Evolutionary conservation across 2,888 invertebrate species (phyloP), one percentile per base, ranked within the genome.

Genomic region (Dynastes tityus): DNA sequence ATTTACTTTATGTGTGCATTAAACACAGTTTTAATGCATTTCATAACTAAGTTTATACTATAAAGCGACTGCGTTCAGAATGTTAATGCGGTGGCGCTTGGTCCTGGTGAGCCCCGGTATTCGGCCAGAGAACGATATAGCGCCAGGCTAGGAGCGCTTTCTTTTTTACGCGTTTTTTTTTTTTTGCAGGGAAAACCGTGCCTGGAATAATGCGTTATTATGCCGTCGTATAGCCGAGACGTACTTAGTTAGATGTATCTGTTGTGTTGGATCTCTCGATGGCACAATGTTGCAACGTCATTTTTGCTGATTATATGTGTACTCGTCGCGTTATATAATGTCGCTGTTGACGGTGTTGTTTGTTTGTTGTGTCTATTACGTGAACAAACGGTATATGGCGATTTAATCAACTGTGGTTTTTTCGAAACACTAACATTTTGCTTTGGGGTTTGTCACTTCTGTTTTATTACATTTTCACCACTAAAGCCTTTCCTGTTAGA

Each of bases 41-140:
- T 71, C 85, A 85, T 86, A 86, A 85, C 86, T 84, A 85, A 86
- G 86, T 87, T 87, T 87, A 87, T 87, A 85, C 85, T 86, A 86
- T 85, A 84, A 84, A 85, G 84, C 85, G 84, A 83, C 85, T 85
- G 85, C 84, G 86, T 84, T 82, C 81, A 82, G 86, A 86, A 87
- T 87, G 87, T 86, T 86, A 87, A 87, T 86, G 87, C 81, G 80
- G 53, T 81, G 80, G 53, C 63, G 63, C 63, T 63, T 32, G 63
- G 63, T 29, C 63, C 63, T n/a, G 5, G 32, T 4, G 32, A 13
- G 61, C 13, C 27, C 11, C 11, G n/a, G 6, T n/a, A n/a, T 53
- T n/a, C 53, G n/a, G n/a, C 13, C n/a, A 9, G 11, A 51, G n/a
- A 53, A n/a, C n/a, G 53, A 5, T 16, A 53, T 22, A 55, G 55